Base-by-base conservation (phyloP, 1,140 invertebrate genomes). In the Samia ricini region DNA sequence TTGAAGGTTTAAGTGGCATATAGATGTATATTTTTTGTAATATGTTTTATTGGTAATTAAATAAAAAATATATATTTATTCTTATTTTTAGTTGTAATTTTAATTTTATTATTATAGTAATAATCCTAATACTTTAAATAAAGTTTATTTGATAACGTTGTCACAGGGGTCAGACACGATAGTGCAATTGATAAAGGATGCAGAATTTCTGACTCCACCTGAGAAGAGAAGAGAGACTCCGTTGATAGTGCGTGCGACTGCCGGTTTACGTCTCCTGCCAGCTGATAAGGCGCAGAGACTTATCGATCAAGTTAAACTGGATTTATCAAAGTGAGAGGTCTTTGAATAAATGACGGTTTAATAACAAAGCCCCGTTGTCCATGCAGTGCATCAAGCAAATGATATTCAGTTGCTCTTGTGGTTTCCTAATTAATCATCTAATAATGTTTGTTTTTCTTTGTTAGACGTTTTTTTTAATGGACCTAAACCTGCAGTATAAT, bases 211-310 rank as follows among this genome's bases (percentile, higher is more conserved):
- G 63, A 95, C 98, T 69, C 97, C 98, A 5, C 64, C 92, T 66
- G 88, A 93, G 33, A 92, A 94, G 77, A 95, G 97, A 92, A 76
- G 82, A 2, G 85, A 90, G 8, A 98, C 98, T 0, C 96, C 97
- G 0, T 76, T 99, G 6, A 93, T 94, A 8, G 91, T 99, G 55
- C 95, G 95, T 90, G 97, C 96, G 0, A 99, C 98, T 0, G 98
- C 98, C 54, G 98, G 98, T 2, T 91, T 99, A 1, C 83, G 98
- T 33, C 88, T 99, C 4, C 82, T 99, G 60, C 94, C 96, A 0
- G 85, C 91, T 33, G 91, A 94, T 51, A 94, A 96, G 83, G 96
- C 98, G 0, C 92, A 97, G 26, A 91, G 91, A 56, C 92, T 99
- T 48, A 80, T 99, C 0, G 90, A 94, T 59, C 92, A 94, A 19